These are phyloP conservation scores for Lanistes nyassanus DNA, from an alignment of 1,140 invertebrate species.

Conservation along the genomic window DNA sequence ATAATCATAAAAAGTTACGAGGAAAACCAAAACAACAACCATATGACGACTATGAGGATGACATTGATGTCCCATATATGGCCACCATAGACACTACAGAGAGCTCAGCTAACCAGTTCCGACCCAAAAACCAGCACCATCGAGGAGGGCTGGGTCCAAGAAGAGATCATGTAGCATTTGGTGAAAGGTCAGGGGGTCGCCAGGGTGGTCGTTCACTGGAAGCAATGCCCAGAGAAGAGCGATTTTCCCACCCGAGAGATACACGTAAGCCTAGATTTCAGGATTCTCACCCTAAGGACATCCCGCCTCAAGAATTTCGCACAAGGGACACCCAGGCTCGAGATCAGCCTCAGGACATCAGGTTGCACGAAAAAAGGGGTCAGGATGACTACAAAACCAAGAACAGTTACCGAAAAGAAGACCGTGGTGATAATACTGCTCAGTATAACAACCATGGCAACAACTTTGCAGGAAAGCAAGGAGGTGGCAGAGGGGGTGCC, in stretches of 20 bases:
- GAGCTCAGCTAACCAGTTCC: constrained; percentile 18
- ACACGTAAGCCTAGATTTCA: constrained; percentile 1
- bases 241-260: neutral
- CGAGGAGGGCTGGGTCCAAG: constrained; percentile 1
- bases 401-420: neutral
- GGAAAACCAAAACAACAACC: neutral
- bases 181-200: neutral
- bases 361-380: neutral
- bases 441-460: constrained; percentile 7
- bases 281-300: constrained; percentile 4
- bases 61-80: constrained; percentile 23
- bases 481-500: constrained; percentile 2
- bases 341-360: neutral
- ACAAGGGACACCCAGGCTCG: neutral
- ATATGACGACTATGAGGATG: constrained; percentile 23
- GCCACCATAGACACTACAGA: constrained; percentile 23
- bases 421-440: neutral
- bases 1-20: neutral
- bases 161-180: neutral
- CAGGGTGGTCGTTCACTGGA: constrained; percentile 9
- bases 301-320: neutral
- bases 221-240: neutral
- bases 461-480: neutral
- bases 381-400: constrained; percentile 20
- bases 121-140: neutral